A percentile compares a stretch with the other conserved stretches of the same genome.
phyloP scores from a whole-genome alignment of 2,797 vertebrate species.

The Hoplostethus atlanticus region DNA sequence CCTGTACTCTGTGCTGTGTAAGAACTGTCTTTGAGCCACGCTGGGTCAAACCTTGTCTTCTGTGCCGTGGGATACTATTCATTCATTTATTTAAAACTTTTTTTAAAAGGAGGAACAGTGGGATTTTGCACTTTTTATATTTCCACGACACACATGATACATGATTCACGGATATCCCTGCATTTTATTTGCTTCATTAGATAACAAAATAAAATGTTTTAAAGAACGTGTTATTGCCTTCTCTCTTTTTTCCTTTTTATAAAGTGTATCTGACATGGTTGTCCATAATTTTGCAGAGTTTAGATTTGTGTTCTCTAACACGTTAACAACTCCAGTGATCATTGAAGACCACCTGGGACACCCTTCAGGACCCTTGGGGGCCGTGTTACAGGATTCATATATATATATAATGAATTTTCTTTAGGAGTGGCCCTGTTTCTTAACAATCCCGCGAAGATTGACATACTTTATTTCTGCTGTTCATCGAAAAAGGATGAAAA shows the following conservation, averaged over 20 bases:
- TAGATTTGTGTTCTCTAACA: no score
- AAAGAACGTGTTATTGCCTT: conserved; percentile 47
- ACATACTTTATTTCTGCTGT: no score
- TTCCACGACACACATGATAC: conserved; percentile 83
- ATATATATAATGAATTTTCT: no score
- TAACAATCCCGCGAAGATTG: no score
- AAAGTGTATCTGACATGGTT: not conserved
- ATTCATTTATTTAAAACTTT: conserved; percentile 84
- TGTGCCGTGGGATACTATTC: conserved; percentile 79
- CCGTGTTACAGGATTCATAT: no score
- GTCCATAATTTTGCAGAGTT: no score
- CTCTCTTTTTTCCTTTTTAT: not conserved
- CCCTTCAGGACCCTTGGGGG: no score
- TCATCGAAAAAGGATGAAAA: no score
- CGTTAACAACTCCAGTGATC: no score
- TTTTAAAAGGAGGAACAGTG: conserved; percentile 82
- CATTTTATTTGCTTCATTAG: conserved; percentile 84
- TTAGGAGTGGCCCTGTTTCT: no score
- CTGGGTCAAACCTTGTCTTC: conserved; percentile 74
- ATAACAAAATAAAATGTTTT: conserved; percentile 84
- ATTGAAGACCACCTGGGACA: no score
- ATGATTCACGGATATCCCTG: conserved; percentile 76
- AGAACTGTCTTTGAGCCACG: conserved; percentile 79
- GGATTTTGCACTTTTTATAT: conserved; percentile 87
- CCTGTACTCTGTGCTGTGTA: conserved; percentile 76